phyloP scores from a whole-genome alignment of 2,888 invertebrate species.

The Sminthurides aquaticus region DNA sequence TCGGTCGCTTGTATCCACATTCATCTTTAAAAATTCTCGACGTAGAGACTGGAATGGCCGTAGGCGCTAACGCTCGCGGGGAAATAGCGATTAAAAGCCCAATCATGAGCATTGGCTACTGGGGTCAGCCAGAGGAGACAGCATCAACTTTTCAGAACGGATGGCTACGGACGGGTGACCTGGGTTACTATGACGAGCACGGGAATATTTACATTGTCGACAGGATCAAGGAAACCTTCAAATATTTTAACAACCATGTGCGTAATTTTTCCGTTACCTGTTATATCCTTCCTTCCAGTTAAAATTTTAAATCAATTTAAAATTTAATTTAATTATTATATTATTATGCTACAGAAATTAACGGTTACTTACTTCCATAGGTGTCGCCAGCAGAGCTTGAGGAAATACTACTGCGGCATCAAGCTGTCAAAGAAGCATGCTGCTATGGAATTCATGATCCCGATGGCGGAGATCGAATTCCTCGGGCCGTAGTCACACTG shows the following conservation, averaged over 20 bases:
- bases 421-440: constrained; percentile 34
- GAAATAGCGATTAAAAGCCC: constrained; percentile 35
- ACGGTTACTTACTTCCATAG: no score
- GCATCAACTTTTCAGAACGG: constrained; percentile 29
- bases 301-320: no score
- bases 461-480: constrained; percentile 36
- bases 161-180: constrained; percentile 38
- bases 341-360: no score
- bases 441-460: constrained; percentile 37
- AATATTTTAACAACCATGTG: constrained; percentile 38
- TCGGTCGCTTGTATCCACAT: constrained; percentile 37
- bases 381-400: constrained; percentile 41
- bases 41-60: constrained; percentile 30
- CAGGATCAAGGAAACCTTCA: constrained; percentile 40
- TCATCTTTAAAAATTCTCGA: constrained; percentile 32
- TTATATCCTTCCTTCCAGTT: no score
- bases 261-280: no score
- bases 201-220: constrained; percentile 39
- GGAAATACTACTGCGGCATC: constrained; percentile 33
- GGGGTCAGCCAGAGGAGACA: constrained; percentile 33
- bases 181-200: constrained; percentile 37
- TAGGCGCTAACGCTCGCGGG: constrained; percentile 33
- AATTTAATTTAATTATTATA: no score
- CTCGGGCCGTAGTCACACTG: constrained; percentile 33
- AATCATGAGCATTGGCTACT: constrained; percentile 35